Base-by-base conservation (phyloP, 2,113 vertebrate species). In the Eudyptes chrysolophus region DNA sequence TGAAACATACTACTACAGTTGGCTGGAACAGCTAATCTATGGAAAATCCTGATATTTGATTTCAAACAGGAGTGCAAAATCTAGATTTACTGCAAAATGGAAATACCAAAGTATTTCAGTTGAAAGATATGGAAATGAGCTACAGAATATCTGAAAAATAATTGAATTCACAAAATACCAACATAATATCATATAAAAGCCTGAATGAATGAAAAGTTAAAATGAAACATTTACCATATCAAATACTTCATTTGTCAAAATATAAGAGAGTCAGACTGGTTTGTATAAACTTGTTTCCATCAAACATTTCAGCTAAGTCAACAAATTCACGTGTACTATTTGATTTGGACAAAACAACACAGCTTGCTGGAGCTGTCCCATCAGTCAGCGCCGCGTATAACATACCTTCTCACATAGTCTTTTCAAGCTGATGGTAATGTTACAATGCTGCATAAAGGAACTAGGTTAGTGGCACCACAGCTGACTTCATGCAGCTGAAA, bases 181-280 rank as follows among this genome's bases (percentile, higher is more conserved):
- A 76, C 74, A 61, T 76, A 92, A 79, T 82, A 84, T 22, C 13
- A 4, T 83, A 69, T 49, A 92, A 96, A 96, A 90, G 30, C 78
- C 40, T 5, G 19, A 92, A 76, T 76, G 66, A 87, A 89, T 89
- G 60, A 64, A 64, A 96, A 94, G 62, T 89, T 79, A 87, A 94
- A 97, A 89, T 64, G 16, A 94, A 95, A 83, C 82, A 25, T 92
- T 96, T 97, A 65, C 68, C 74, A 57, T 93, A 90, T 83, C 78
- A 92, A 96, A 71, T 85, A 90, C 60, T 89, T 90, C 64, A 42
- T 83, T 92, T 82, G 64, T 84, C 78, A 85, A 94, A 92, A 87
- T 69, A 57, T 16, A 44, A 61, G 64, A 64, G 27, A 85, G 70
- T 79, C 49, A 92, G 54, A 72, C 25, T 3, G 5, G 27, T 94